Conservation (phyloP, 2,888 invertebrate species). For the Drosophila melanosoma region DNA sequence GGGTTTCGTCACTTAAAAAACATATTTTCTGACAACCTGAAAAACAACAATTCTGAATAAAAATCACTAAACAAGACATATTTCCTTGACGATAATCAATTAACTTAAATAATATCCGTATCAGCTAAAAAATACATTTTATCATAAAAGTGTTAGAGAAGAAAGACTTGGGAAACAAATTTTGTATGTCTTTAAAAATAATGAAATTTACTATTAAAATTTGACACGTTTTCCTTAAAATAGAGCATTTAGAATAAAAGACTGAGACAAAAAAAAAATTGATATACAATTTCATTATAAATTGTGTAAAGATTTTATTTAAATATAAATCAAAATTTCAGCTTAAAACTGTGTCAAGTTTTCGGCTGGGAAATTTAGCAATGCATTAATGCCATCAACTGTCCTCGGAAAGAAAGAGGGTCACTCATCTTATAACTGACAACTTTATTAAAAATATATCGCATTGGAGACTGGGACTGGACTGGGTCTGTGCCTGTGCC, state of each 20-base stretch:
- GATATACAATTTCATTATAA: not conserved
- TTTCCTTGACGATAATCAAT: not conserved
- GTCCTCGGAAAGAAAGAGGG: not conserved
- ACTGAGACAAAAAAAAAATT: not conserved
- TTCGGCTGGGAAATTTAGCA: not conserved
- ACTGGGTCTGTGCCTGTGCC: not conserved
- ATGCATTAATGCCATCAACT: not conserved
- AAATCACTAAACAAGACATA: not conserved
- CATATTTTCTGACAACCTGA: not conserved
- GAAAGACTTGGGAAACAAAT: conserved; percentile 17
- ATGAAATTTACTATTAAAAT: not conserved
- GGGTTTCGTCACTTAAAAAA: not conserved
- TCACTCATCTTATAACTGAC: conserved; percentile 45
- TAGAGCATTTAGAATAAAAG: not conserved
- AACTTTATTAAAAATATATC: conserved; percentile 72
- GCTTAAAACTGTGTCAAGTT: not conserved
- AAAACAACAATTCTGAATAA: not conserved
- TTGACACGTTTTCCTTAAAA: not conserved
- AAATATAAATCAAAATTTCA: not conserved
- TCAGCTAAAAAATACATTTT: not conserved
- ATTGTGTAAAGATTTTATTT: not conserved
- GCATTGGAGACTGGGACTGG: not conserved
- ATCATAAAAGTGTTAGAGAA: not conserved
- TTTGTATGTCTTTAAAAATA: not conserved
- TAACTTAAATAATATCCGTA: not conserved